phyloP scores from a whole-genome alignment of 2,888 invertebrate species.

The Drosophila imparisetae region DNA sequence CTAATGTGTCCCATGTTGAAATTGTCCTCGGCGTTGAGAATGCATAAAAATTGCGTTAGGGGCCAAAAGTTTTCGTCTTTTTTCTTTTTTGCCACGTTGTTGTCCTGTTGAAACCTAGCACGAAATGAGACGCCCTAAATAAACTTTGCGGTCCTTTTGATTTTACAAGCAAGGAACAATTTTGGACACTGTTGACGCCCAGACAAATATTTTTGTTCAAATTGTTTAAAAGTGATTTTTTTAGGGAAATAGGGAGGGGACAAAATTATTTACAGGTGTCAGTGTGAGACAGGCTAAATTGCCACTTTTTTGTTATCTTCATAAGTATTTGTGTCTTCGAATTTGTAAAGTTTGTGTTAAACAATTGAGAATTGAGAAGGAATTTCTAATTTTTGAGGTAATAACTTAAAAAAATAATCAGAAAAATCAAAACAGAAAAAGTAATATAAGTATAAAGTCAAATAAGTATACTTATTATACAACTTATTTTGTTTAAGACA shows the following conservation, averaged over 20 bases:
- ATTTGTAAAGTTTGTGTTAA: not conserved
- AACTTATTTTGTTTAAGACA: not conserved
- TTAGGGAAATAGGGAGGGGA: conserved; percentile 7
- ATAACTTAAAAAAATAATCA: not conserved
- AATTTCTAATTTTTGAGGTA: not conserved
- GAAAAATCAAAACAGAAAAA: not conserved
- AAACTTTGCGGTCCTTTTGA: conserved; percentile 72
- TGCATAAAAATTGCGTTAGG: conserved; percentile 77
- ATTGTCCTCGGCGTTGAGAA: conserved; percentile 53
- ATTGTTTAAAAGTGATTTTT: conserved; percentile 80
- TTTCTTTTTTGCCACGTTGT: conserved; percentile 6
- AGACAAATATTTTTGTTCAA: conserved; percentile 76
- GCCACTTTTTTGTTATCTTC: conserved; percentile 9
- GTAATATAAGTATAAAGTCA: not conserved
- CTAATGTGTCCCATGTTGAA: conserved; percentile 75
- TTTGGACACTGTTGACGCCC: conserved; percentile 66
- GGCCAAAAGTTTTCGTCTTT: conserved; percentile 46
- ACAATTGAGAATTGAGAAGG: not conserved
- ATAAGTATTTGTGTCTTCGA: conserved; percentile 6
- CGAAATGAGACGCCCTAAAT: conserved; percentile 53
- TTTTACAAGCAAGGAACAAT: conserved; percentile 43
- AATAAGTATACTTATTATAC: not conserved
- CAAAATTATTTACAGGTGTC: conserved; percentile 47
- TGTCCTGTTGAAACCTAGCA: conserved; percentile 8
- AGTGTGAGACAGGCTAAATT: conserved; percentile 37